phyloP scores from a whole-genome alignment of 2,113 vertebrate species.

The Diadophis punctatus region DNA sequence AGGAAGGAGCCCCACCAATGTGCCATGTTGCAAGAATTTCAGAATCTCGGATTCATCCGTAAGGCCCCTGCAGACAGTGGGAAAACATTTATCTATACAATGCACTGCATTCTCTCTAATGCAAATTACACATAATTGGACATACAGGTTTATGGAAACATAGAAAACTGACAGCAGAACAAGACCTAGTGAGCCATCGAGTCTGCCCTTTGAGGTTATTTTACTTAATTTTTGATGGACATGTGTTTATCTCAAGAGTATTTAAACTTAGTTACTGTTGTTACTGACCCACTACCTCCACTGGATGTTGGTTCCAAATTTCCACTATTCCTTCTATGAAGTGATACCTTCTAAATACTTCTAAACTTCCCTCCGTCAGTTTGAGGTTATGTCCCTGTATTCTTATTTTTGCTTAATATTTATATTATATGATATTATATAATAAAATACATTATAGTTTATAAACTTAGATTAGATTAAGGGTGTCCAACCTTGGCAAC shows the following conservation, averaged over 20 bases:
- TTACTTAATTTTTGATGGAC: background rate
- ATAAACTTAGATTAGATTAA: too few relatives aligned
- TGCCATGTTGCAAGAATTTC: slow-evolving; percentile 94
- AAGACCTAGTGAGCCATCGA: background rate
- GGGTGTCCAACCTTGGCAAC: too few relatives aligned
- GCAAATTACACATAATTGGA: background rate
- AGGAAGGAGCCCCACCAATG: slow-evolving; percentile 91
- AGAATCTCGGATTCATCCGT: slow-evolving; percentile 97
- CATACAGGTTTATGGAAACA: background rate
- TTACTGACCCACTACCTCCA: background rate
- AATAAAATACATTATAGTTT: too few relatives aligned
- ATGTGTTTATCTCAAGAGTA: background rate
- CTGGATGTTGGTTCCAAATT: too few relatives aligned
- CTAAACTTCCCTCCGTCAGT: too few relatives aligned
- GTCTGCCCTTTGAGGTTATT: background rate
- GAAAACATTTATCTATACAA: background rate
- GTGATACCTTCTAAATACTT: too few relatives aligned
- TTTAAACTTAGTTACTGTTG: background rate
- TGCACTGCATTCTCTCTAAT: background rate
- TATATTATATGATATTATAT: too few relatives aligned
- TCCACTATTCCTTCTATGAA: too few relatives aligned
- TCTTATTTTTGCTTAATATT: too few relatives aligned
- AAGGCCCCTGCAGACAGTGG: slow-evolving; percentile 75
- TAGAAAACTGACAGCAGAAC: background rate
- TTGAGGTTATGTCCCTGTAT: too few relatives aligned